Base-by-base conservation (phyloP, 2,888 invertebrate species). In the Hedya salicella region DNA sequence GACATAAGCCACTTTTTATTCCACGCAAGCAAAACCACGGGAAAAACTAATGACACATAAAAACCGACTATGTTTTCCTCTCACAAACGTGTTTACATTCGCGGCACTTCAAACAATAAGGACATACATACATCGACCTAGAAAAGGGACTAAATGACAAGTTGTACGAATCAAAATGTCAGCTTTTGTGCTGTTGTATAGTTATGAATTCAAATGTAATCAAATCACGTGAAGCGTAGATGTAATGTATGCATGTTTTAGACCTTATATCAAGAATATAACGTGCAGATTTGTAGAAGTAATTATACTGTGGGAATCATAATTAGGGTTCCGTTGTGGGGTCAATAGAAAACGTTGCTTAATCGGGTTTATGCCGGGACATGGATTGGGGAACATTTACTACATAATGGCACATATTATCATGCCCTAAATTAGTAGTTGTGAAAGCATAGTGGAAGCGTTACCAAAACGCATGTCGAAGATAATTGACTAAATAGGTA, bases 1-100 rank as follows among this genome's bases (percentile, higher is more conserved):
- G 52, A 13, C 54, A 21, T 40, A 40, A 4, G 2, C 9, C n/a
- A 44, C 53, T 44, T 44, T 30, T 16, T 8, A 57, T 44, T 44
- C 44, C 13, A 8, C 30, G 30, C 56, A 57, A 30, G 30, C 44
- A 11, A 17, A 56, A 25, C 13, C 56, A 30, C 56, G 44, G 44
- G 44, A 25, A 30, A 56, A 57, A 53, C 56, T 57, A 32, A 42
- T 30, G 16, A 32, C 56, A 56, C 17, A 39, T 36, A 40, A 25
- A n/a, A 30, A 52, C 25, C 14, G 49, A 11, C 1, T 14, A 21
- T 3, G 3, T 49, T 59, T 48, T 59, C 59, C 59, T 49, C 59
- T 42, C 16, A 49, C 32, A 44, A 42, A 65, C 52, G 57, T 57
- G 57, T 56, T 61, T 52, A 42, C 36, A 62, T 53, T 62, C 52